A percentile compares a stretch with the other conserved stretches of the same genome.
Conservation (phyloP, 2,113 vertebrate genomes). For the Apeltes quadracus region DNA sequence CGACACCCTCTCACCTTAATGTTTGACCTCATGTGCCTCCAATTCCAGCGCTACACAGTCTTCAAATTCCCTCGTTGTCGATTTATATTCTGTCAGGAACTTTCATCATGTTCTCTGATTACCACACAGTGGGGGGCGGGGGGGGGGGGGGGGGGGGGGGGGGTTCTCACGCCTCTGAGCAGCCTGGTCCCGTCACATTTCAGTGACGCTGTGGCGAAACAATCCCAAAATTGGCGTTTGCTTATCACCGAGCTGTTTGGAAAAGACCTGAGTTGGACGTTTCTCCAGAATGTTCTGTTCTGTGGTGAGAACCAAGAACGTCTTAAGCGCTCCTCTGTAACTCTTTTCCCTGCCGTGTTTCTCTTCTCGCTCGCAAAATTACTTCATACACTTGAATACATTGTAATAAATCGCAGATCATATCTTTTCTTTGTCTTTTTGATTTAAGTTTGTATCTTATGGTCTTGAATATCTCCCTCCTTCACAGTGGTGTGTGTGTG, state of each 20-base stretch:
- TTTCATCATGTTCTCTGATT: slow-evolving; percentile 43
- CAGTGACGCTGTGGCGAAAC: slow-evolving; percentile 42
- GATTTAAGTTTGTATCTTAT: neutral
- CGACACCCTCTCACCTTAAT: slow-evolving; percentile 16
- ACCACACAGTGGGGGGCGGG: slow-evolving; percentile 22
- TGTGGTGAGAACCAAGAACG: slow-evolving; percentile 24
- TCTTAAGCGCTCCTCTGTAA: too few relatives aligned
- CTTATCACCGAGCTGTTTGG: slow-evolving; percentile 63
- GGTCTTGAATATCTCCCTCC: neutral
- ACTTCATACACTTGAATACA: neutral
- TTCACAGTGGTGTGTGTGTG: neutral
- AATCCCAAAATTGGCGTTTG: slow-evolving; percentile 57
- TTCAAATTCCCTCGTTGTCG: slow-evolving; percentile 32
- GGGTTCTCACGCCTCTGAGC: slow-evolving; percentile 41
- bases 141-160: slow-evolving; percentile 26
- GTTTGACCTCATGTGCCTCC: slow-evolving; percentile 22
- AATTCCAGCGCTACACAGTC: neutral
- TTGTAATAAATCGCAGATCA: neutral
- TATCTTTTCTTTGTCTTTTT: slow-evolving; percentile 8
- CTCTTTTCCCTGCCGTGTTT: too few relatives aligned
- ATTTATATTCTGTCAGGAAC: slow-evolving; percentile 36
- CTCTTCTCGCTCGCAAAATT: too few relatives aligned
- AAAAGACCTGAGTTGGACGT: slow-evolving; percentile 57
- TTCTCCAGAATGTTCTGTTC: slow-evolving; percentile 38
- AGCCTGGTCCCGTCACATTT: slow-evolving; percentile 27